Percentiles rank a stretch among this genome's conserved stretches.
Evolutionary conservation across 1,140 invertebrate genomes (phyloP).

Genomic region (Ephestia elutella): DNA sequence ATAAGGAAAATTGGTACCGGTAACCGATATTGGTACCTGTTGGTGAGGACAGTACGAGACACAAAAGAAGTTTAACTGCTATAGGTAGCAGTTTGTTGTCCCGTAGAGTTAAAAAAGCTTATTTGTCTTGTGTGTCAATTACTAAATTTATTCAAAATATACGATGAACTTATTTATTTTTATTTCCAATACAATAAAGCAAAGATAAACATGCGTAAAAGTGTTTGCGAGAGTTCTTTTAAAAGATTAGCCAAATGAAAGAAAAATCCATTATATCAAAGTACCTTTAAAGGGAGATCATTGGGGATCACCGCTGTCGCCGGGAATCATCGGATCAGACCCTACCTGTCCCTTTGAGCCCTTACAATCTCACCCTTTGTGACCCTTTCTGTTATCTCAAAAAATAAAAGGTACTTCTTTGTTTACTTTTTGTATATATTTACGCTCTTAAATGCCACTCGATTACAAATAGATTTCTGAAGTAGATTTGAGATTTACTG

Average conservation of each 20-base stretch:
- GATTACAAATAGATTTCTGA: neutral
- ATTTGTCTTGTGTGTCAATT: too few species aligned
- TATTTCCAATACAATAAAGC: too few species aligned
- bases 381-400: constrained; percentile 38
- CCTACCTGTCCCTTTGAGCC: constrained; percentile 48
- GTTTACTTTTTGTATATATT: constrained; percentile 3
- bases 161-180: too few species aligned
- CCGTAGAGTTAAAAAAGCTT: too few species aligned
- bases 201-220: neutral
- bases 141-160: too few species aligned
- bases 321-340: constrained; percentile 47
- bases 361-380: constrained; percentile 43
- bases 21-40: too few species aligned
- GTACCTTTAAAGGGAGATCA: constrained; percentile 39
- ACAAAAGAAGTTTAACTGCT: too few species aligned
- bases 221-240: neutral
- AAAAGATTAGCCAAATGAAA: neutral
- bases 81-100: too few species aligned
- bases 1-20: too few species aligned
- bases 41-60: too few species aligned
- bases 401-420: neutral
- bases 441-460: neutral
- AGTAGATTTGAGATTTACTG: too few species aligned
- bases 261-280: neutral
- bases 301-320: constrained; percentile 43